phyloP scores from a whole-genome alignment of 2,888 invertebrate genomes.

The Cosmopolites sordidus region DNA sequence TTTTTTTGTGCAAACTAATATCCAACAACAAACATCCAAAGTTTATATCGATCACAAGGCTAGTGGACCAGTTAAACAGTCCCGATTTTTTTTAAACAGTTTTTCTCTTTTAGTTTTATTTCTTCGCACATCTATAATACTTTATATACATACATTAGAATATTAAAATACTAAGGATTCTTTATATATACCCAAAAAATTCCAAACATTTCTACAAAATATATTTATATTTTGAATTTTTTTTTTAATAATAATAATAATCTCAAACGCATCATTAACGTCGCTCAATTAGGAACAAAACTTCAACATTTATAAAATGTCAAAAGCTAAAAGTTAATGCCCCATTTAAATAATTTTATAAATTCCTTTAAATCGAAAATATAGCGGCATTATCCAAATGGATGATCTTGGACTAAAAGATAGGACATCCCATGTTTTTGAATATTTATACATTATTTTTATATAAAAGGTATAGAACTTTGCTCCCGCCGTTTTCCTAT shows the following conservation, averaged over 20 bases:
- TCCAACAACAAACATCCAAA: slow-evolving; percentile 15
- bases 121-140: slow-evolving; percentile 1
- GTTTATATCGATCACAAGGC: slow-evolving; percentile 13
- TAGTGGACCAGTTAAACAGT: slow-evolving; percentile 1
- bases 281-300: slow-evolving; percentile 11
- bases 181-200: slow-evolving; percentile 25
- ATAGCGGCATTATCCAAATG: no score
- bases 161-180: slow-evolving; percentile 32
- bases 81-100: slow-evolving; percentile 17
- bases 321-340: slow-evolving; percentile 10
- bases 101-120: slow-evolving; percentile 25
- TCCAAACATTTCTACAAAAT: slow-evolving; percentile 36
- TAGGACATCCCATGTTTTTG: no score
- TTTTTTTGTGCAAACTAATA: slow-evolving; percentile 17
- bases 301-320: slow-evolving; percentile 11
- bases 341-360: neutral
- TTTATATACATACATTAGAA: slow-evolving; percentile 34
- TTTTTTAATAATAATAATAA: slow-evolving; percentile 9
- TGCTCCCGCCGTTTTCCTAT: no score
- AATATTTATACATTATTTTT: no score
- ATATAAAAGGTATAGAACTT: no score
- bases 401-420: no score
- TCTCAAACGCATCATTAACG: slow-evolving; percentile 13
- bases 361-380: no score
- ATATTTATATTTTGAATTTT: slow-evolving; percentile 22